Evolutionary conservation across 2,888 invertebrate species (phyloP).

Genomic region (Tenthredo amoena): DNA sequence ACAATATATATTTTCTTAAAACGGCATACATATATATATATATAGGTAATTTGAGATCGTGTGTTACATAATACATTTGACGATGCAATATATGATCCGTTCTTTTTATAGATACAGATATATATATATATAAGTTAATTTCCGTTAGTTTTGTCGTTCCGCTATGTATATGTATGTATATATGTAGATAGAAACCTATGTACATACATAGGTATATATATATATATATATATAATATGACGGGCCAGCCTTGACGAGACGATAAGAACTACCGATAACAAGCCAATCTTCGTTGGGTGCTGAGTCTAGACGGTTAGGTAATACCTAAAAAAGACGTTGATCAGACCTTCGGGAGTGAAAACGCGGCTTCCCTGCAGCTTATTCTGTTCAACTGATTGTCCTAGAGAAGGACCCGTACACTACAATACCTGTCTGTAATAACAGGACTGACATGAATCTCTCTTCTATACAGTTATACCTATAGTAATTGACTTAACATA

Average conservation of each 20-base stretch:
- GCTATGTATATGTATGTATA: background rate
- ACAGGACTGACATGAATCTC: background rate
- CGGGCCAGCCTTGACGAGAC: background rate
- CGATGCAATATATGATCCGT: no score
- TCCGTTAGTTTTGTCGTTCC: background rate
- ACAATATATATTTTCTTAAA: no score
- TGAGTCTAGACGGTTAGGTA: conserved; percentile 39
- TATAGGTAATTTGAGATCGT: no score
- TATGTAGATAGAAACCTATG: background rate
- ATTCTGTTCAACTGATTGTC: background rate
- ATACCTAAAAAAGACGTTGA: conserved; percentile 21
- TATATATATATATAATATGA: background rate
- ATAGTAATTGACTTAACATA: background rate
- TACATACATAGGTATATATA: background rate
- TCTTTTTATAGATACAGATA: no score
- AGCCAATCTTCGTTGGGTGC: background rate
- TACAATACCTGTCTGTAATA: background rate
- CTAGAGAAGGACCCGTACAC: background rate
- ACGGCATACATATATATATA: no score
- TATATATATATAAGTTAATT: background rate
- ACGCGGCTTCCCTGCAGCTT: background rate
- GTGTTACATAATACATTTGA: no score
- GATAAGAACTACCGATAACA: conserved; percentile 4
- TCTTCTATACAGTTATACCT: background rate
- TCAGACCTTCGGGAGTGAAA: conserved; percentile 25